Percentiles rank a stretch among this genome's conserved stretches.
Evolutionary conservation across 2,797 vertebrate genomes (phyloP).

Genomic region (Thripadectes ignobilis): DNA sequence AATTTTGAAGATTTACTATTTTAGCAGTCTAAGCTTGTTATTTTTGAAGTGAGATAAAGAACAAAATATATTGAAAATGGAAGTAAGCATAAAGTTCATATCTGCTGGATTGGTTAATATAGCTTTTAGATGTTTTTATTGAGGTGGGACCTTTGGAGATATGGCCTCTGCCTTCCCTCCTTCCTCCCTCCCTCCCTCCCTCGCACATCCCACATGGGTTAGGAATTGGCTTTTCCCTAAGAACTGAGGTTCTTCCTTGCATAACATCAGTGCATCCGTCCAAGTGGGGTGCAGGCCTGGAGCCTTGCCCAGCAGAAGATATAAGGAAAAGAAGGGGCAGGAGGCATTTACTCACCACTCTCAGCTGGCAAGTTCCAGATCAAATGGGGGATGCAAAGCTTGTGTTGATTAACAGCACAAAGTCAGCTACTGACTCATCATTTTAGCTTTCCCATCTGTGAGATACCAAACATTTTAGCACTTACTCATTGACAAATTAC

Average conservation of each 20-base stretch:
- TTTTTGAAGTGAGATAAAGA: background rate
- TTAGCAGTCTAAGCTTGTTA: background rate
- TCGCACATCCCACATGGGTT: fast-evolving
- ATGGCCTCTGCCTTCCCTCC: background rate
- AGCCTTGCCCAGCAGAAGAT: background rate
- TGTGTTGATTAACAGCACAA: background rate
- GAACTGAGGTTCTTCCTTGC: background rate
- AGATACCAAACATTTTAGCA: background rate
- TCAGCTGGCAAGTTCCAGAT: background rate
- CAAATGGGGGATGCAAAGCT: background rate
- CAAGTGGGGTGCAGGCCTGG: background rate
- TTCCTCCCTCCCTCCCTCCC: background rate
- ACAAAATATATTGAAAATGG: background rate
- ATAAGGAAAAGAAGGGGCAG: background rate
- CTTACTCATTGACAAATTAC: background rate
- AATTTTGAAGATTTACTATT: background rate
- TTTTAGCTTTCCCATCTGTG: background rate
- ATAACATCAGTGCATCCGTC: background rate
- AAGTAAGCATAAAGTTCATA: background rate
- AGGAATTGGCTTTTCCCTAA: background rate
- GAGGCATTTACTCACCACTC: background rate
- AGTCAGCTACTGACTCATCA: background rate
- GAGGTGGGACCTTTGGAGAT: background rate
- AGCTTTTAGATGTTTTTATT: background rate
- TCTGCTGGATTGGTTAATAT: background rate